phyloP scores from a whole-genome alignment of 92 coral and sea anemone genomes.

The Palythoa caribaeorum region DNA sequence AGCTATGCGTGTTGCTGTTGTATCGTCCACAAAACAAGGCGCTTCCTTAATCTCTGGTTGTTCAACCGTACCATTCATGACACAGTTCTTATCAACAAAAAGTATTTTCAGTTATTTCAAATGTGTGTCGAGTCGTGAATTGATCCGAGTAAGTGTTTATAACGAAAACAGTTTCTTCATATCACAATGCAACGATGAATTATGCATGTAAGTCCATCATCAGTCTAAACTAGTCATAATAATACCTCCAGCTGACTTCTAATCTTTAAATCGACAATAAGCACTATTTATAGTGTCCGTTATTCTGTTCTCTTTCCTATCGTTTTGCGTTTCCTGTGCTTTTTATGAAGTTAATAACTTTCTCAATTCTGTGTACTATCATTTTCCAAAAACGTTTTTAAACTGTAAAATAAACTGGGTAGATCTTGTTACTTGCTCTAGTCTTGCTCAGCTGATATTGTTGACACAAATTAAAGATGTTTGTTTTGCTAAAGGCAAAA shows the following conservation, averaged over 20 bases:
- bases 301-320: not conserved
- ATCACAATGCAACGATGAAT: not conserved
- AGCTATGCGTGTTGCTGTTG: not conserved
- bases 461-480: too few species aligned
- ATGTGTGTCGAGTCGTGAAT: not conserved
- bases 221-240: not conserved
- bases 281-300: not conserved
- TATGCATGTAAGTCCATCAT: not conserved
- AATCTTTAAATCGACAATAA: not conserved
- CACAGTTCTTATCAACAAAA: not conserved
- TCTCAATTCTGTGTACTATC: too few species aligned
- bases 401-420: too few species aligned
- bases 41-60: conserved; percentile 17
- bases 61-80: not conserved
- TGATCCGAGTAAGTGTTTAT: not conserved
- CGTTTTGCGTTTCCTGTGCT: not conserved
- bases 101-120: not conserved
- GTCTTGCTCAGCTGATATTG: too few species aligned
- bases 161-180: not conserved
- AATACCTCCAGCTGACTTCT: not conserved
- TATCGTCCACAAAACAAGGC: not conserved
- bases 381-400: too few species aligned
- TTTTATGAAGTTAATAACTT: too few species aligned
- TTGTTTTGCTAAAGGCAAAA: too few species aligned
- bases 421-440: too few species aligned